Evolutionary conservation across 2,888 invertebrate species (phyloP), one percentile per base, ranked within the genome.

Genomic region (Apamea crenata): DNA sequence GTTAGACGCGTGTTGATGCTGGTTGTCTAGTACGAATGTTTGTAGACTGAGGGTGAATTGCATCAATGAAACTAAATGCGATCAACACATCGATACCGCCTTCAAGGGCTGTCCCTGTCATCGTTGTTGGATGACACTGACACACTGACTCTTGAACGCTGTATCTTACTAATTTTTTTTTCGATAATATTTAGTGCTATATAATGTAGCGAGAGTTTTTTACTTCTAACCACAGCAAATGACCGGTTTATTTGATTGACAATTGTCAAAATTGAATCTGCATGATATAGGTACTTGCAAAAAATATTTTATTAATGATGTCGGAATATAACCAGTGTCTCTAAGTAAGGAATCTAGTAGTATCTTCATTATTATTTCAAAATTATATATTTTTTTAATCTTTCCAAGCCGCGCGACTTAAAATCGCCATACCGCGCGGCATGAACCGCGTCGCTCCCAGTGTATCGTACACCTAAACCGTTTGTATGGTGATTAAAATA

Each of bases 401-500:
- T 25, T 36, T 36, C 8, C 8, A 50, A 10, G 29, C 2, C n/a
- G 8, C 40, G 50, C 29, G 32, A 65, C 16, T n/a, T 25, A 1
- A 25, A 50, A 66, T 18, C 59, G 36, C 21, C 4, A 40, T 50
- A n/a, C 3, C 68, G 61, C 70, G 70, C 75, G 61, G 12, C 50
- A 5, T 25, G 2, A 63, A 68, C 2, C 78, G 72, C 72, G 14
- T 65, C 32, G 1, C 18, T 0, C 44, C 21, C 10, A 71, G 77
- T 88, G 84, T 86, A 70, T 67, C 50, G 14, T 18, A 4, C 0
- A 21, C 82, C 44, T 84, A 63, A 87, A 73, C 68, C 56, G 70
- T 70, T 82, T 73, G 72, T 80, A 68, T 81, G 56, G 77, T 89
- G 86, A 87, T 88, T 89, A 88, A 84, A 89, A 87, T 89, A 84